Evolutionary conservation across 2,797 vertebrate genomes (phyloP).

Genomic region (Micropoecilia bifurca): DNA sequence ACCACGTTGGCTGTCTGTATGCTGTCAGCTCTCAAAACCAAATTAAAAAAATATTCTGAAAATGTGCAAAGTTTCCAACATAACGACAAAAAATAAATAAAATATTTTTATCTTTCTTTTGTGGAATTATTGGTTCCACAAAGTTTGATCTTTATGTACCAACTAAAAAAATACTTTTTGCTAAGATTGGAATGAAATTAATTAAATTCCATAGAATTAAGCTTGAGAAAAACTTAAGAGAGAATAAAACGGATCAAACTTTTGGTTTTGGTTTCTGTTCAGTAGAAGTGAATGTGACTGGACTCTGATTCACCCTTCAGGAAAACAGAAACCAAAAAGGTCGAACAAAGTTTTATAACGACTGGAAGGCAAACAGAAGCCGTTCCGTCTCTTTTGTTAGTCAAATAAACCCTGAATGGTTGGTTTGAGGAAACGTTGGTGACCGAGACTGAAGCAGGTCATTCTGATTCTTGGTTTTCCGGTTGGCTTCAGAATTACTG

Average conservation of each 20-base stretch:
- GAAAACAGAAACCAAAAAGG: neutral
- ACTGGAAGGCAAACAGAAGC: neutral
- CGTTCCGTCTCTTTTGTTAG: neutral
- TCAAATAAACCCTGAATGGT: neutral
- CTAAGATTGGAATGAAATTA: neutral
- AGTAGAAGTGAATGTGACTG: neutral
- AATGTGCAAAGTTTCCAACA: no score
- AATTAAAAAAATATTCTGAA: no score
- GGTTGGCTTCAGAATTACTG: neutral
- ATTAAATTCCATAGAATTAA: neutral
- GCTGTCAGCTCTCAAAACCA: no score
- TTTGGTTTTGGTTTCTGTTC: neutral
- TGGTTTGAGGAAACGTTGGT: neutral
- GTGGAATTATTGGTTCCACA: no score
- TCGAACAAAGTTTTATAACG: neutral
- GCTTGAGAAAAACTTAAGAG: neutral
- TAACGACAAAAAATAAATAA: neutral
- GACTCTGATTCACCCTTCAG: neutral
- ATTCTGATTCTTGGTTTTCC: neutral
- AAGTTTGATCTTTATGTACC: no score
- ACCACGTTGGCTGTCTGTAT: no score
- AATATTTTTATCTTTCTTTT: neutral
- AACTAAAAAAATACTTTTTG: no score
- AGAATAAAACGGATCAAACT: neutral
- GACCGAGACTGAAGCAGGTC: neutral